phyloP scores from a whole-genome alignment of 1,140 invertebrate species.

The Episyrphus balteatus region DNA sequence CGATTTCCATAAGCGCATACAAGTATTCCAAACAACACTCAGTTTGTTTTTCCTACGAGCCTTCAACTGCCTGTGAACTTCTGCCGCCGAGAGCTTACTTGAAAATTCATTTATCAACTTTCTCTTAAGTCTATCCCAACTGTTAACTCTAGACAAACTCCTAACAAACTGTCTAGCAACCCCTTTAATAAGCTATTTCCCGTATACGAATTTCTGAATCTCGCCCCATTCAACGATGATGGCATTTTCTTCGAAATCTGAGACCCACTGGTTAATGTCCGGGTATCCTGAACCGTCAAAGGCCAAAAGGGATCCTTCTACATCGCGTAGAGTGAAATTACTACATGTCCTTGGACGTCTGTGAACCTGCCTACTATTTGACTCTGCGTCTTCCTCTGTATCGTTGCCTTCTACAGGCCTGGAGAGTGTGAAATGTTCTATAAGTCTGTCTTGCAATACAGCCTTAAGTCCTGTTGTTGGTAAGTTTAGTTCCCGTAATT shows the following conservation, averaged over 20 bases:
- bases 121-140: not conserved
- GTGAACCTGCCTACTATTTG: too few relatives aligned
- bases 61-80: slow-evolving; percentile 1
- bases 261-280: too few relatives aligned
- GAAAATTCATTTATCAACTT: not conserved
- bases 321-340: slow-evolving; percentile 1
- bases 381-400: too few relatives aligned
- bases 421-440: too few relatives aligned
- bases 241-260: slow-evolving; percentile 1
- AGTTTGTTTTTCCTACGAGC: not conserved
- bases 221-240: not conserved
- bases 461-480: too few relatives aligned
- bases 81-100: not conserved
- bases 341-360: too few relatives aligned
- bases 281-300: not conserved
- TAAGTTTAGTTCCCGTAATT: too few relatives aligned
- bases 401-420: too few relatives aligned
- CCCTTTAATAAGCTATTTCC: slow-evolving; percentile 1
- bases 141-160: not conserved
- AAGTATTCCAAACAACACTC: slow-evolving; percentile 2
- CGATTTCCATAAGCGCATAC: not conserved
- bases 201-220: slow-evolving; percentile 3
- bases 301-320: not conserved
- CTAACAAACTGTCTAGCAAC: slow-evolving; percentile 2
- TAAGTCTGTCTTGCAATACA: too few relatives aligned